Evolutionary conservation across 2,888 invertebrate species (phyloP), one percentile per base, ranked within the genome.

Genomic region (Zelleria hepariella): DNA sequence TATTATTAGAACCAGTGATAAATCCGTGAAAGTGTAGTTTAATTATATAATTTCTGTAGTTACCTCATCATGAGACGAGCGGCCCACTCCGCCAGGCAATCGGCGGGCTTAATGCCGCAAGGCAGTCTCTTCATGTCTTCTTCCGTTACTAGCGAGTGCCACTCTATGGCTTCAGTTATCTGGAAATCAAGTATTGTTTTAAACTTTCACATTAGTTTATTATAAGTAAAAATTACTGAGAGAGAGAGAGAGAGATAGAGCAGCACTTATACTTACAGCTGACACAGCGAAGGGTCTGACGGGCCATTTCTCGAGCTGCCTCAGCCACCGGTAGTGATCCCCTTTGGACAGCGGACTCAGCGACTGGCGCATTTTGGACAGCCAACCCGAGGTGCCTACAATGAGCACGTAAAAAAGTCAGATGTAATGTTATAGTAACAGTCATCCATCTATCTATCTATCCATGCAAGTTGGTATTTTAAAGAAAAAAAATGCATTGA

Each of bases 1-100:
- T n/a, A n/a, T n/a, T n/a, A n/a, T n/a, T n/a, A n/a, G n/a, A n/a
- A n/a, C n/a, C n/a, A n/a, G n/a, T n/a, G n/a, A n/a, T n/a, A n/a
- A n/a, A n/a, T n/a, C n/a, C n/a, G n/a, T n/a, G n/a, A n/a, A n/a
- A n/a, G n/a, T n/a, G n/a, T n/a, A n/a, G n/a, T n/a, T n/a, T n/a
- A 5, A 42, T 15, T 5, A 20, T 51, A 51, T 7, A 5, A 5
- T 15, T 5, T 2, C 20, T 32, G 7, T 4, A 32, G 3, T 59
- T 51, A 77, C 81, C 81, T 71, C 27, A 75, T 60, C 77, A 77
- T 72, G 0, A 80, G 66, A 27, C 80, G 66, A 0, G 71, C 77
- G 0, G 81, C 75, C 76, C 78, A 78, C 63, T 78, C 71, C 0
- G 68, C 75, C 5, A 80, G 59, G 42, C 82, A 82, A 49, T 78